Percentiles rank a stretch among this genome's conserved stretches.
These are phyloP conservation scores for Caenorhabditis virilis DNA, from an alignment of 2,888 invertebrate species.

Conservation along the genomic window DNA sequence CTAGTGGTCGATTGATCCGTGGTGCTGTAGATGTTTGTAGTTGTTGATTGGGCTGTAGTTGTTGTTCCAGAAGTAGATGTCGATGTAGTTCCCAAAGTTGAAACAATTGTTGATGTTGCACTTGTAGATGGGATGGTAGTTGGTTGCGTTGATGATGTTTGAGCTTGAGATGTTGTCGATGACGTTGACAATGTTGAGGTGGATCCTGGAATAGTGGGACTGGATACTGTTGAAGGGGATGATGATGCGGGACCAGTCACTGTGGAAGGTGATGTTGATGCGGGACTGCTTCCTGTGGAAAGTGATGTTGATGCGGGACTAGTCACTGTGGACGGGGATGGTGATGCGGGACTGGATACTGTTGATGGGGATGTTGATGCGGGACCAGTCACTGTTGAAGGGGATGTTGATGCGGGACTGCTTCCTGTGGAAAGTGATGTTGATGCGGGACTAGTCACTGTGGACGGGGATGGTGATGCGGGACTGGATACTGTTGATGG, in stretches of 20 bases:
- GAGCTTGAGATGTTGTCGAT: neutral
- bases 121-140: neutral
- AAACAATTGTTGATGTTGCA: no score
- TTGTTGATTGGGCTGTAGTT: slow-evolving; percentile 8
- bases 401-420: neutral
- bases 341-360: no score
- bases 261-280: neutral
- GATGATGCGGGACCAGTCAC: neutral
- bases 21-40: slow-evolving; percentile 6
- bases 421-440: no score
- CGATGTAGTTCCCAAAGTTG: neutral
- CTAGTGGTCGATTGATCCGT: neutral
- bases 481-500: no score
- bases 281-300: neutral
- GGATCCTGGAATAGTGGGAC: slow-evolving; percentile 3
- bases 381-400: neutral
- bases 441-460: no score
- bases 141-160: slow-evolving; percentile 4
- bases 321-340: neutral
- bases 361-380: neutral
- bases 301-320: neutral
- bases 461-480: no score
- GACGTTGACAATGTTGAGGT: neutral
- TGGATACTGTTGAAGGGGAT: neutral
- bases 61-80: neutral